Conservation (phyloP, 2,888 invertebrate species). For the Nesidiocoris tenuis region DNA sequence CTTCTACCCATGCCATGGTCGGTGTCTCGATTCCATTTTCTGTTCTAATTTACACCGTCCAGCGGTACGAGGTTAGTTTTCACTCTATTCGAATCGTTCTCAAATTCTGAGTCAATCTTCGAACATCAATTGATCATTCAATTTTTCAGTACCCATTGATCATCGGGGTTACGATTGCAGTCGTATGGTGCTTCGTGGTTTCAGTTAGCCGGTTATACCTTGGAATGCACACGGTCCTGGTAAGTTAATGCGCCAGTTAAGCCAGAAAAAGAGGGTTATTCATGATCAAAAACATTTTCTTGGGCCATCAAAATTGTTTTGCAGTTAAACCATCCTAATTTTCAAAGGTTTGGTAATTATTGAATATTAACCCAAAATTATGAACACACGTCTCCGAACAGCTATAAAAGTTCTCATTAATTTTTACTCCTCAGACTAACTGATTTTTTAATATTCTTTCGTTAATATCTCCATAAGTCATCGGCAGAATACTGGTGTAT, state of each 20-base stretch:
- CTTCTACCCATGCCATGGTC: constrained; percentile 92
- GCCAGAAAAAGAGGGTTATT: no score
- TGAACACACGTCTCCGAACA: no score
- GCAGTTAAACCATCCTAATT: no score
- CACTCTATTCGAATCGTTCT: neutral
- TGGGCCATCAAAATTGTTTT: no score
- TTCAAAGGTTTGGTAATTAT: no score
- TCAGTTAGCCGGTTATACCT: constrained; percentile 84
- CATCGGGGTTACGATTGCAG: constrained; percentile 56
- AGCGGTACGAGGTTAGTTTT: constrained; percentile 65
- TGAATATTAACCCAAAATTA: no score
- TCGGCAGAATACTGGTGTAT: no score
- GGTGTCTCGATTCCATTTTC: constrained; percentile 85
- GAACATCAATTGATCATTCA: neutral
- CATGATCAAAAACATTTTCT: no score
- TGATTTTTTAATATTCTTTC: no score
- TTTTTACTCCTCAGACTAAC: no score
- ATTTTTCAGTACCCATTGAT: constrained; percentile 57
- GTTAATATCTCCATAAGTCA: no score
- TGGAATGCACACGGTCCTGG: constrained; percentile 74
- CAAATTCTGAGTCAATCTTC: neutral
- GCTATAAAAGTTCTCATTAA: no score
- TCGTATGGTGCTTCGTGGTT: constrained; percentile 68
- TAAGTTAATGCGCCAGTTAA: neutral
- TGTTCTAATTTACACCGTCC: constrained; percentile 74